Percentiles rank a stretch among this genome's conserved stretches.
Evolutionary conservation across 1,140 invertebrate species (phyloP).

Genomic region (Drosophila persimilis): DNA sequence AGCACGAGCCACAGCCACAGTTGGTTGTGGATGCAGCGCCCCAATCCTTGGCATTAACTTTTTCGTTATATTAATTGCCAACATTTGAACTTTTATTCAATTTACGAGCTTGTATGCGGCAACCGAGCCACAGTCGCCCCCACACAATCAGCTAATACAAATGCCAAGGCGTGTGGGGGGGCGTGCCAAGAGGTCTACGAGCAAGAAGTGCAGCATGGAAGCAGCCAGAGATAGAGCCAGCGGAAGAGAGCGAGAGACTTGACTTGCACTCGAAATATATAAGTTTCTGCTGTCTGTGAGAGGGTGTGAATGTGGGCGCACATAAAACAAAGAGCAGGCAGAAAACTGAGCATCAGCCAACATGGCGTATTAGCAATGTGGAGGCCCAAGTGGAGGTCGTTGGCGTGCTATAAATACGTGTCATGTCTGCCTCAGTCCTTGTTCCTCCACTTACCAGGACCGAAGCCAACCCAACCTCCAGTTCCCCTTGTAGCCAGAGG

Average conservation of each 20-base stretch:
- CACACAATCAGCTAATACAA: slow-evolving; percentile 62
- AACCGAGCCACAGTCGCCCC: slow-evolving; percentile 43
- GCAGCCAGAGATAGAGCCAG: slow-evolving; percentile 45
- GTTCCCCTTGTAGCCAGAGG: background rate
- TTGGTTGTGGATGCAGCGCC: slow-evolving; percentile 23
- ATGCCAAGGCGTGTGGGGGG: slow-evolving; percentile 1
- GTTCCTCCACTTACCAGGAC: background rate
- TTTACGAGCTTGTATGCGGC: slow-evolving; percentile 68
- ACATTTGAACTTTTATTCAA: slow-evolving; percentile 81
- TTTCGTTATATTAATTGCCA: slow-evolving; percentile 78
- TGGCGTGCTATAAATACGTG: slow-evolving; percentile 74
- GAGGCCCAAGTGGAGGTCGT: slow-evolving; percentile 56
- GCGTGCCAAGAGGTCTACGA: background rate
- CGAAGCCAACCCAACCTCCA: slow-evolving; percentile 15
- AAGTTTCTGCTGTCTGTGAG: slow-evolving; percentile 18
- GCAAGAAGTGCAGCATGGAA: background rate
- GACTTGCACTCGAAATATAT: slow-evolving; percentile 42
- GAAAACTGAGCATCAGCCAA: slow-evolving; percentile 53
- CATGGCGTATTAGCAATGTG: slow-evolving; percentile 75
- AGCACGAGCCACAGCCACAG: slow-evolving; percentile 12
- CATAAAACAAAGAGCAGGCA: slow-evolving; percentile 62
- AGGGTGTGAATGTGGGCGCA: slow-evolving; percentile 19
- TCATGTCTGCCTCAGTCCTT: slow-evolving; percentile 56
- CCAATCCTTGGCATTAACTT: slow-evolving; percentile 61
- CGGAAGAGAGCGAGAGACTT: slow-evolving; percentile 30